Evolutionary conservation across 2,797 vertebrate genomes (phyloP), one percentile per base, ranked within the genome.

Genomic region (Rhinatrema bivittatum): DNA sequence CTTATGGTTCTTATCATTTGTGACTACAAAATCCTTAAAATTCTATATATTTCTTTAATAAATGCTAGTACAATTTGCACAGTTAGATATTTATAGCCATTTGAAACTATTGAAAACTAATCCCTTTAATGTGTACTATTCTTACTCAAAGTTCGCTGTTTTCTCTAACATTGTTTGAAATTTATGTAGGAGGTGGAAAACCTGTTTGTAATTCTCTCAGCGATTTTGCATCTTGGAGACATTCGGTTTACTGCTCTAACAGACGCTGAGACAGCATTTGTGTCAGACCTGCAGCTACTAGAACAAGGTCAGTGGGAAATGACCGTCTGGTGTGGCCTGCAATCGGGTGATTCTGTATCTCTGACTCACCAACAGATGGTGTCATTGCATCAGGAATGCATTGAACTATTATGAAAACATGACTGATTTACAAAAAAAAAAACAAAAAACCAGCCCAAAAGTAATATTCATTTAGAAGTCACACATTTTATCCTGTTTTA

Each of bases 261-360:
- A 1, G 90, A 92, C 19, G 62, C 78, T 2, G 84, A 93, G 42
- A 74, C 84, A 5, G 87, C 91, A 6, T 73, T 82, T 2, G 84
- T 91, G 29, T 87, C 91, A 16, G 90, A 98, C 79, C 78, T 89
- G 65, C 92, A 88, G 80, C 84, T 89, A 10, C 82, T 97, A 60
- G 91, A 97, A 23, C 86, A 81, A 93, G 94, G 94, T 98, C 67
- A 85, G 91, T 76, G 26, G 60, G 30, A 31, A 2, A 1, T 3
- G 16, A 20, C 50, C 57, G 28, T 5, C 16, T 11, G 6, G 10
- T 4, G 0, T 4, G 0, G 0, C n/a, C 30, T 19, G 10, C 38
- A 2, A 23, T 7, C 1, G 4, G 38, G 40, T 42, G 40, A 16
- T n/a, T n/a, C n/a, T n/a, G n/a, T 42, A 48, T 19, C 5, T 0